Conservation (phyloP, 2,797 vertebrate genomes). For the Pantherophis alleghaniensis region DNA sequence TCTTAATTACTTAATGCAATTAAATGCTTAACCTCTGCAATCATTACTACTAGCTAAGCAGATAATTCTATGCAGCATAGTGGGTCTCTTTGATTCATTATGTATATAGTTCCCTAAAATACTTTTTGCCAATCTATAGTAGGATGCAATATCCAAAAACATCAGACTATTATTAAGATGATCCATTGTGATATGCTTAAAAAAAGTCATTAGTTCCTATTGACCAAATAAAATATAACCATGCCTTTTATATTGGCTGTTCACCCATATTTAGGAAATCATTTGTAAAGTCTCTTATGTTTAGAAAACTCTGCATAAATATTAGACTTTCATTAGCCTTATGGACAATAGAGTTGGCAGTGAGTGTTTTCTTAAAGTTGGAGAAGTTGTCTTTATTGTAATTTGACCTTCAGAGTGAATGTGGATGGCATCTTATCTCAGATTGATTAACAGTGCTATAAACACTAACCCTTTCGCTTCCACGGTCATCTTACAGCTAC, state of each 20-base stretch:
- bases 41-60: neutral
- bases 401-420: neutral
- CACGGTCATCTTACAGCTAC: neutral
- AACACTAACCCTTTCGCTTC: neutral
- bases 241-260: neutral
- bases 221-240: neutral
- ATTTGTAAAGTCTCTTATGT: neutral
- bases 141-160: neutral
- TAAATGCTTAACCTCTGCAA: neutral
- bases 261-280: neutral
- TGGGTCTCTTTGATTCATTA: neutral
- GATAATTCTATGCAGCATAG: neutral
- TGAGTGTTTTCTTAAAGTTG: neutral
- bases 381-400: neutral
- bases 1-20: neutral
- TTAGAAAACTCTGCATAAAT: neutral
- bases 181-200: neutral
- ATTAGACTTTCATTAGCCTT: neutral
- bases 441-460: neutral
- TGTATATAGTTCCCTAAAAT: neutral
- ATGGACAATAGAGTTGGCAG: neutral
- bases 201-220: neutral
- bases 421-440: neutral
- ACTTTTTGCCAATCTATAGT: neutral
- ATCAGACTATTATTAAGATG: neutral